Conservation (phyloP, 2,888 invertebrate genomes). For the Atethmia centrago region DNA sequence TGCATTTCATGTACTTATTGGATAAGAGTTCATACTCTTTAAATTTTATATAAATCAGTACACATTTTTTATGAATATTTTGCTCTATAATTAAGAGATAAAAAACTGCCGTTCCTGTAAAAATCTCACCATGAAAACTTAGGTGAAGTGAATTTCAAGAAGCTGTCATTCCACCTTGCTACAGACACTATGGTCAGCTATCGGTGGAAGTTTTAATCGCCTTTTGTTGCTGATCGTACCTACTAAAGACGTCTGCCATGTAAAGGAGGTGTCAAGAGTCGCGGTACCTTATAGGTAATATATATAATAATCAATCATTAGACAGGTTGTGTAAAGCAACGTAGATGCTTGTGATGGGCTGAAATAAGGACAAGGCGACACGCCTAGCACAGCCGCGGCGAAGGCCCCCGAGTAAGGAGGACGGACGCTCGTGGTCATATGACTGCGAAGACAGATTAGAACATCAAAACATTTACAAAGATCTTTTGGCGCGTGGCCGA, state of each 20-base stretch:
- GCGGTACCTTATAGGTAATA: conserved; percentile 59
- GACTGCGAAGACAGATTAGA: conserved; percentile 18
- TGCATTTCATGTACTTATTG: neutral
- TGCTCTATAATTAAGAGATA: too few relatives aligned
- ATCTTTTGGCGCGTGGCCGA: neutral
- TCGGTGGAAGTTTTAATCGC: neutral
- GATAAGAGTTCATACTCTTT: neutral
- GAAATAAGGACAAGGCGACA: conserved; percentile 83
- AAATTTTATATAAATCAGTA: neutral
- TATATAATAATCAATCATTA: conserved; percentile 72
- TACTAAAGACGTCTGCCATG: conserved; percentile 23
- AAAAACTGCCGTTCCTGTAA: neutral
- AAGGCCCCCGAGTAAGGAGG: conserved; percentile 27
- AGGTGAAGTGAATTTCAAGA: neutral
- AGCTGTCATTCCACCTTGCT: too few relatives aligned
- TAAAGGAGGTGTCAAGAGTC: conserved; percentile 58
- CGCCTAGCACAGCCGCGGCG: conserved; percentile 45
- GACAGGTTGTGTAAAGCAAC: conserved; percentile 72
- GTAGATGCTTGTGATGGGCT: conserved; percentile 54
- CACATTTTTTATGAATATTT: neutral
- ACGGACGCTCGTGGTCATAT: conserved; percentile 30
- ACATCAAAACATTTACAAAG: neutral
- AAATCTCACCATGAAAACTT: neutral
- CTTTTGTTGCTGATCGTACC: neutral
- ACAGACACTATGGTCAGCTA: too few relatives aligned